Percentiles rank a stretch among this genome's conserved stretches.
phyloP scores from a whole-genome alignment of 1,140 invertebrate species.

The Cherax quadricarinatus region DNA sequence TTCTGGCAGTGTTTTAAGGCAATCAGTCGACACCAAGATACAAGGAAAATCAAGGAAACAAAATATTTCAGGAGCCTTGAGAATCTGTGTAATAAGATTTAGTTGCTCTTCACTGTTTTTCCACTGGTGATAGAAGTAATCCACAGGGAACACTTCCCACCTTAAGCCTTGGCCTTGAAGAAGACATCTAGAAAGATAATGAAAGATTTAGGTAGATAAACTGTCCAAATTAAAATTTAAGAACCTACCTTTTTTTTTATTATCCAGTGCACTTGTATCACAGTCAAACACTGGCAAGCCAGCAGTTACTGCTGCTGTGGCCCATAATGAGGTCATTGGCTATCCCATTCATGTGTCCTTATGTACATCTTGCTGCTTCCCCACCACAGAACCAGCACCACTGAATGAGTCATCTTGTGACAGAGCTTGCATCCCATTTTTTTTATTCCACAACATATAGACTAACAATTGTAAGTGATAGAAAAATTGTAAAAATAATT shows the following conservation, averaged over 20 bases:
- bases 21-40: slow-evolving; percentile 89
- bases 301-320: too few species aligned
- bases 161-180: slow-evolving; percentile 74
- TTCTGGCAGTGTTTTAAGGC: slow-evolving; percentile 94
- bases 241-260: too few species aligned
- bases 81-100: slow-evolving; percentile 89
- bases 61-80: slow-evolving; percentile 95
- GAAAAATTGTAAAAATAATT: background rate
- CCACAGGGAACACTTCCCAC: slow-evolving; percentile 89
- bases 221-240: background rate
- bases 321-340: too few species aligned
- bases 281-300: background rate
- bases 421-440: too few species aligned
- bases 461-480: background rate
- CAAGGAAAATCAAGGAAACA: slow-evolving; percentile 94
- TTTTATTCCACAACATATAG: too few species aligned
- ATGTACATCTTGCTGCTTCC: too few species aligned
- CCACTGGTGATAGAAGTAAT: slow-evolving; percentile 93
- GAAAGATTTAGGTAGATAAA: background rate
- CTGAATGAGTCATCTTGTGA: too few species aligned
- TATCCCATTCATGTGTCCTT: too few species aligned
- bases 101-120: slow-evolving; percentile 91
- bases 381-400: too few species aligned
- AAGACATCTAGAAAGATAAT: slow-evolving; percentile 31
- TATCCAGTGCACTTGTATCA: too few species aligned